Evolutionary conservation across 2,113 vertebrate genomes (phyloP).

Genomic region (Tinamus guttatus): DNA sequence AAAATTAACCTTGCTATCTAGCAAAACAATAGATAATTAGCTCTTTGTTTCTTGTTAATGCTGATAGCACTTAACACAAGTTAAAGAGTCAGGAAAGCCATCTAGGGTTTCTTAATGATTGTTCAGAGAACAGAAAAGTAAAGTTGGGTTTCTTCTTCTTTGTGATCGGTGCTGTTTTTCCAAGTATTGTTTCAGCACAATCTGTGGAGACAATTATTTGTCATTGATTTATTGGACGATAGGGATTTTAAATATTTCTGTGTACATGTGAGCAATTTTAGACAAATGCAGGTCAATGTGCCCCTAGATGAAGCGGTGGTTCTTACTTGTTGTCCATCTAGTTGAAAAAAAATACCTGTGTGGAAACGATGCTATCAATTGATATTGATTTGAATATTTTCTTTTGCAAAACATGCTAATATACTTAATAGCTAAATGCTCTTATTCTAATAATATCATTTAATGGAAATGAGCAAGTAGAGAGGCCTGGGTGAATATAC

Average conservation of each 20-base stretch:
- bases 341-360: neutral
- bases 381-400: neutral
- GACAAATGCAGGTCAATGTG: neutral
- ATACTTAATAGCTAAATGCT: neutral
- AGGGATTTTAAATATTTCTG: neutral
- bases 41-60: neutral
- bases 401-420: neutral
- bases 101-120: neutral
- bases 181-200: neutral
- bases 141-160: neutral
- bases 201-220: neutral
- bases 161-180: neutral
- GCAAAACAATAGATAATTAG: conserved; percentile 32
- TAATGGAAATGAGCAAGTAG: neutral
- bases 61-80: neutral
- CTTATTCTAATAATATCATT: neutral
- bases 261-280: neutral
- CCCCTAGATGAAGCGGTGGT: neutral
- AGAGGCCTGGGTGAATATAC: conserved; percentile 20
- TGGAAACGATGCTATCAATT: neutral
- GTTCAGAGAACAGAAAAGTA: neutral
- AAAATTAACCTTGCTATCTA: neutral
- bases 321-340: neutral
- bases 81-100: neutral
- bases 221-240: neutral